phyloP scores from a whole-genome alignment of 2,113 vertebrate genomes.

The Poeciliopsis occidentalis region DNA sequence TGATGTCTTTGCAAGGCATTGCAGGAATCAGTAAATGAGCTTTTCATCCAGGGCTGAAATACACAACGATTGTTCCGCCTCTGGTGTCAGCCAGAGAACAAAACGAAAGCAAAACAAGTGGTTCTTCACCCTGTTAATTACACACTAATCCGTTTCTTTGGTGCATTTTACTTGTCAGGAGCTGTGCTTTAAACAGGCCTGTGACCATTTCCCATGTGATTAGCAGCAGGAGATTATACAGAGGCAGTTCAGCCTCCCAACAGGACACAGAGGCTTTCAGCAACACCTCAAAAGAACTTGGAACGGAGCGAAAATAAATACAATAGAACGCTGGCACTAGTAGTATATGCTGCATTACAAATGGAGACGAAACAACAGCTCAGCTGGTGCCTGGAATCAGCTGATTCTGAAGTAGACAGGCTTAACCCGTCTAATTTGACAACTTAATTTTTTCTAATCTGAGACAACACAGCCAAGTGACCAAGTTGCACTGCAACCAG shows the following conservation, averaged over 20 bases:
- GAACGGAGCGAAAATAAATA: background rate
- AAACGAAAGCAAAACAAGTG: slow-evolving; percentile 38
- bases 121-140: slow-evolving; percentile 41
- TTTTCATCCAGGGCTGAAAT: background rate
- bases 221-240: background rate
- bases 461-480: no score
- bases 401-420: no score
- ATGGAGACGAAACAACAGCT: background rate
- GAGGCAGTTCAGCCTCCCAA: background rate
- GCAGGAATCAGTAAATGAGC: background rate
- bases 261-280: background rate
- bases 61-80: slow-evolving; percentile 1
- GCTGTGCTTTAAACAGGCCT: background rate
- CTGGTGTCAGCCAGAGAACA: background rate
- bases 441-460: no score
- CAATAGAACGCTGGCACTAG: no score
- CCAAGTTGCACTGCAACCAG: no score
- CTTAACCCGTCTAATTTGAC: no score
- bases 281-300: background rate
- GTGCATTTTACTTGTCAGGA: background rate
- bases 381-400: no score
- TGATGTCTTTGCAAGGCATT: background rate
- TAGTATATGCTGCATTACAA: background rate
- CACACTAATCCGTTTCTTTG: background rate
- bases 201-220: background rate